phyloP scores from a whole-genome alignment of 2,797 vertebrate species.

The Melanotaenia nigrans region DNA sequence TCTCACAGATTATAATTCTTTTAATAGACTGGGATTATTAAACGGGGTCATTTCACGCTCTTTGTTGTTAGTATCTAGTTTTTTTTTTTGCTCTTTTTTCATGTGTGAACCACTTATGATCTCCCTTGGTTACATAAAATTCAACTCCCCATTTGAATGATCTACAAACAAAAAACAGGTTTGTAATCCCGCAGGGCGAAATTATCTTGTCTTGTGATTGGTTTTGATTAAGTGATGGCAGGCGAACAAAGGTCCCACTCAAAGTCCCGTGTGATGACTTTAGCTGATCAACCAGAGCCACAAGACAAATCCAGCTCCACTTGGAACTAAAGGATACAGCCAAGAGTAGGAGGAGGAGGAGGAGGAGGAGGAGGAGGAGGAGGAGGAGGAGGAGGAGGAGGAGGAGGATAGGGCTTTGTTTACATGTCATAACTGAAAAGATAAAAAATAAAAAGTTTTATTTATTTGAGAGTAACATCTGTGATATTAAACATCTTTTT shows the following conservation, averaged over 20 bases:
- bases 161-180: constrained; percentile 4
- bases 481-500: too few relatives aligned
- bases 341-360: too few relatives aligned
- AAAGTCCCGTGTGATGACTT: not conserved
- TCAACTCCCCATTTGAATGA: not conserved
- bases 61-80: not conserved
- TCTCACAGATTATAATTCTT: not conserved
- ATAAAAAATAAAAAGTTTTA: too few relatives aligned
- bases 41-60: not conserved
- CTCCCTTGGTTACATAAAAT: constrained; percentile 20
- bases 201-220: not conserved
- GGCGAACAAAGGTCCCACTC: constrained; percentile 18
- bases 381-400: too few relatives aligned
- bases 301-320: constrained; percentile 4
- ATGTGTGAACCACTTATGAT: not conserved
- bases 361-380: too few relatives aligned
- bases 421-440: not conserved
- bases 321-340: not conserved
- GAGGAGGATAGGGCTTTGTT: not conserved
- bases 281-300: not conserved
- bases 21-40: not conserved
- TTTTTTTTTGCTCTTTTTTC: constrained; percentile 7
- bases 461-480: too few relatives aligned
- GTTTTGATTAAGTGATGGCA: constrained; percentile 14
- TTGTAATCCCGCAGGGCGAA: constrained; percentile 12